A percentile compares a stretch with the other conserved stretches of the same genome.
Conservation (phyloP, 1,140 invertebrate genomes). For the Danaus melanippus region DNA sequence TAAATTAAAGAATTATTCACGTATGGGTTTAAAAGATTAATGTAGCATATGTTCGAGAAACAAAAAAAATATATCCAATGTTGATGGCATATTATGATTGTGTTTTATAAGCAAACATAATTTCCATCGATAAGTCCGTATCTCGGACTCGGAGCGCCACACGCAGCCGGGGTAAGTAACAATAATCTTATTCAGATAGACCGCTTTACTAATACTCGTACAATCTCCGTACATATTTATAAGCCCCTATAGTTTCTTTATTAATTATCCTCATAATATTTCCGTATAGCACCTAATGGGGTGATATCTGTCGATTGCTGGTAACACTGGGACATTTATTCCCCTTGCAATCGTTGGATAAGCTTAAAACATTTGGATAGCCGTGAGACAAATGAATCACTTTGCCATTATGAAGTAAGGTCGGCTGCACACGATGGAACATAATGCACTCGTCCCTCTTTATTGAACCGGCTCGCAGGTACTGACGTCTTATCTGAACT, state of each 20-base stretch:
- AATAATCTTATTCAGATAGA: no score
- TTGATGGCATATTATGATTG: no score
- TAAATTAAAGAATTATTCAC: no score
- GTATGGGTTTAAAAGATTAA: no score
- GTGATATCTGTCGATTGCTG: constrained; percentile 33
- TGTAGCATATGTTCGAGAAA: no score
- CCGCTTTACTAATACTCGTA: no score
- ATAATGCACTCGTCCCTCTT: constrained; percentile 5
- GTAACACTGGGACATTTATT: constrained; percentile 45
- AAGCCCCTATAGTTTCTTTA: constrained; percentile 21
- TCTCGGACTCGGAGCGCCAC: no score
- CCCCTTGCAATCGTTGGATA: constrained; percentile 41
- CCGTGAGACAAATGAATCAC: constrained; percentile 55
- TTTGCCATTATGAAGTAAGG: constrained; percentile 44
- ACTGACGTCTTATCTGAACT: no score
- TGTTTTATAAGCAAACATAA: no score
- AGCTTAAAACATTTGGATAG: constrained; percentile 58
- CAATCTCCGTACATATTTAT: constrained; percentile 1
- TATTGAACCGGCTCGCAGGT: neutral
- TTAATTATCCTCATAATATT: constrained; percentile 29
- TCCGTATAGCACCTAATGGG: constrained; percentile 35
- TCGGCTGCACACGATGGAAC: constrained; percentile 15
- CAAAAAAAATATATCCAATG: no score
- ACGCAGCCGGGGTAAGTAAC: no score
- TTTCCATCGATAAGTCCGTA: no score